These are phyloP conservation scores for Epizoanthus rinbou DNA, from an alignment of 92 coral and sea anemone species.

Conservation along the genomic window DNA sequence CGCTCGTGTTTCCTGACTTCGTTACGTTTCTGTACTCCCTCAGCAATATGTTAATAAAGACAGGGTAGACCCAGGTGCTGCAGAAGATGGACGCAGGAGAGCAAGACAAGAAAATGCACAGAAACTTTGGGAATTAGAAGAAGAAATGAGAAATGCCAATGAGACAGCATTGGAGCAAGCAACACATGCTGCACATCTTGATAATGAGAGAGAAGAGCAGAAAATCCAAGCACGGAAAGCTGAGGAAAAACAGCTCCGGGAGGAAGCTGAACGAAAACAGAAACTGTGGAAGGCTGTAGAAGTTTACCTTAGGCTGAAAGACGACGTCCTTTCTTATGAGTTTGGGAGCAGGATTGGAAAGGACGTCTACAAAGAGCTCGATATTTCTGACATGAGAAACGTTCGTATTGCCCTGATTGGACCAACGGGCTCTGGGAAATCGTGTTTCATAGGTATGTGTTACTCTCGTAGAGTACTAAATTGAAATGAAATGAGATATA, in stretches of 20 bases:
- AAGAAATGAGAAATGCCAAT: conserved; percentile 21
- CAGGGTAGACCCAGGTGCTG: conserved; percentile 60
- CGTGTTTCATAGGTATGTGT: conserved; percentile 69
- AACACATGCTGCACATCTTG: conserved; percentile 11
- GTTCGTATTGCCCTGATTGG: conserved; percentile 78
- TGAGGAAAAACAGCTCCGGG: conserved; percentile 32
- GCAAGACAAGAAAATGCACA: conserved; percentile 61
- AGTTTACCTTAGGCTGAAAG: conserved; percentile 35
- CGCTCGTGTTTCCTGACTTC: background rate
- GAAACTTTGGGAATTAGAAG: conserved; percentile 45
- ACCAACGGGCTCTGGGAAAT: conserved; percentile 87
- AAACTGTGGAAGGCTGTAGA: conserved; percentile 15
- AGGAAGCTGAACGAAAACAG: conserved; percentile 46
- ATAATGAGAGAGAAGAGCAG: conserved; percentile 29
- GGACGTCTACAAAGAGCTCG: conserved; percentile 52
- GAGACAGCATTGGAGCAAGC: background rate
- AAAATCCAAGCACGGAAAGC: conserved; percentile 35
- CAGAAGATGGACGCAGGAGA: conserved; percentile 42
- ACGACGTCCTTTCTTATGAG: conserved; percentile 51
- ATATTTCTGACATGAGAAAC: conserved; percentile 59
- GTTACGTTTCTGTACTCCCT: background rate
- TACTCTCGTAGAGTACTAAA: background rate
- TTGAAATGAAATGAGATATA: too few species aligned
- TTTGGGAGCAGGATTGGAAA: conserved; percentile 57
- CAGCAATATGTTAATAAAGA: conserved; percentile 63